phyloP scores from a whole-genome alignment of 2,888 invertebrate species.

The Synergus gifuensis region DNA sequence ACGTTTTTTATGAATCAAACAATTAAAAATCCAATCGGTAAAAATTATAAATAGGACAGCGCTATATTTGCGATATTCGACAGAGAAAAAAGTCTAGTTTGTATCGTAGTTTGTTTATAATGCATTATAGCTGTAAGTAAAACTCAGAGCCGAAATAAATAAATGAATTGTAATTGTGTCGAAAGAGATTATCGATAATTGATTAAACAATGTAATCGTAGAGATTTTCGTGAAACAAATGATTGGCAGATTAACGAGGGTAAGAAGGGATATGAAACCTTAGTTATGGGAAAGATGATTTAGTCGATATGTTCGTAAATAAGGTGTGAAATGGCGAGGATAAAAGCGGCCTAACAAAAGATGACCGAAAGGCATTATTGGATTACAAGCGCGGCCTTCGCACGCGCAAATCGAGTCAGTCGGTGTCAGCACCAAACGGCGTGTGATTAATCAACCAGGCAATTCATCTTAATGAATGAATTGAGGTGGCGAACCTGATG shows the following conservation, averaged over 20 bases:
- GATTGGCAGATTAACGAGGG: not conserved
- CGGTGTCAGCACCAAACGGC: conserved; percentile 64
- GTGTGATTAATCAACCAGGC: conserved; percentile 65
- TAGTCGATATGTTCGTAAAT: conserved; percentile 47
- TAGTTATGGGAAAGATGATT: not conserved
- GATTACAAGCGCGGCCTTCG: conserved; percentile 18
- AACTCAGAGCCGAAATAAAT: not conserved
- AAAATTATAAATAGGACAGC: not conserved
- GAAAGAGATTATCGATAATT: not conserved
- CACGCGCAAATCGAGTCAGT: conserved; percentile 43
- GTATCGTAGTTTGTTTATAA: too few species aligned
- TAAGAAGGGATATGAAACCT: not conserved
- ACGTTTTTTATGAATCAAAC: not conserved
- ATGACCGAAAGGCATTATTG: conserved; percentile 24
- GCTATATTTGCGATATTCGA: not conserved
- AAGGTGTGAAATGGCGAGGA: conserved; percentile 48
- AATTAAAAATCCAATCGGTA: not conserved
- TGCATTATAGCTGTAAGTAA: too few species aligned
- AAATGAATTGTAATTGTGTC: not conserved
- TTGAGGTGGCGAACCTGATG: conserved; percentile 54
- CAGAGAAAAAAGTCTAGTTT: not conserved
- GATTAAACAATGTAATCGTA: not conserved
- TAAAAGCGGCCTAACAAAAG: conserved; percentile 49
- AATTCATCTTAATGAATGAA: conserved; percentile 69
- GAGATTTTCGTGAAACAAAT: not conserved